Conservation (phyloP, 2,797 vertebrate species). For the Enteromius argenteus region DNA sequence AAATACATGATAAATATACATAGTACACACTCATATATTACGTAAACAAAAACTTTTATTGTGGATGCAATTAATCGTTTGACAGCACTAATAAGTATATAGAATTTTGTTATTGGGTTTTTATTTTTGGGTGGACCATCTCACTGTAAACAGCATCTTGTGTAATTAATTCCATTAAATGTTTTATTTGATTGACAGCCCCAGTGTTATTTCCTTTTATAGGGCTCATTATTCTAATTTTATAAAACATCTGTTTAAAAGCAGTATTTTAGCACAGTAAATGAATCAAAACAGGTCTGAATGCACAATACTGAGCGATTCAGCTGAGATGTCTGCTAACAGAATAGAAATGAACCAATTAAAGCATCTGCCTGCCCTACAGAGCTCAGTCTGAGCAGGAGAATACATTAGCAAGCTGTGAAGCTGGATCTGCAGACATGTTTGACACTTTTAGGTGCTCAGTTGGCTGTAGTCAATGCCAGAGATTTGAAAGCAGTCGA, state of each 20-base stretch:
- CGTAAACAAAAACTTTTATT: too few relatives aligned
- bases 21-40: too few relatives aligned
- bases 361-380: slow-evolving; percentile 57
- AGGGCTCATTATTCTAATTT: not conserved
- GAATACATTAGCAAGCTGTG: slow-evolving; percentile 54
- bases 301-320: slow-evolving; percentile 30
- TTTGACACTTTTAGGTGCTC: slow-evolving; percentile 37
- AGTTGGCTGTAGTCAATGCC: slow-evolving; percentile 37
- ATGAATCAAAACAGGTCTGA: slow-evolving; percentile 22
- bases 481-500: slow-evolving; percentile 24
- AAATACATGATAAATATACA: too few relatives aligned
- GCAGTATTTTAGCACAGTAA: not conserved
- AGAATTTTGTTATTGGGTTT: not conserved
- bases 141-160: not conserved
- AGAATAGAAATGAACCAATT: slow-evolving; percentile 76
- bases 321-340: slow-evolving; percentile 50
- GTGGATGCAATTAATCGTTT: too few relatives aligned
- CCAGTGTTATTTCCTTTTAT: not conserved
- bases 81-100: not conserved
- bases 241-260: slow-evolving; percentile 2
- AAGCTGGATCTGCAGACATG: slow-evolving; percentile 28
- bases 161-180: not conserved
- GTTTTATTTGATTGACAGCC: not conserved
- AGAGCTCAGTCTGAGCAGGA: slow-evolving; percentile 56
- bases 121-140: not conserved